These are phyloP conservation scores for Tangara arthus DNA, from an alignment of 2,797 vertebrate genomes.

Conservation along the genomic window DNA sequence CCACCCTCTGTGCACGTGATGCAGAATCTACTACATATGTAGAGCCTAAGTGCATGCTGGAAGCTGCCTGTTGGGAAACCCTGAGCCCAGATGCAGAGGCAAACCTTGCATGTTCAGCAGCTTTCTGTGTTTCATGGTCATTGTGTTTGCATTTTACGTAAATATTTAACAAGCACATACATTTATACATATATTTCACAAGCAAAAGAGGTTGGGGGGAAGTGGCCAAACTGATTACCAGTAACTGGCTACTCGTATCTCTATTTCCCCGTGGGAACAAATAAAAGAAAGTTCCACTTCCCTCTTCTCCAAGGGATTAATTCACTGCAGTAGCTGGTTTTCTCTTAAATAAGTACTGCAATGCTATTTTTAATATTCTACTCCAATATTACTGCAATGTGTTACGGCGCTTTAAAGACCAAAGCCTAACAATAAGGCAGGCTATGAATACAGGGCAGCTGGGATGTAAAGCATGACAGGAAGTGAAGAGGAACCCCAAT, in stretches of 20 bases:
- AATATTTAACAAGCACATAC: not conserved
- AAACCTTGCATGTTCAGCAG: not conserved
- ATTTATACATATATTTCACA: not conserved
- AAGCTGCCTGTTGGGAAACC: not conserved
- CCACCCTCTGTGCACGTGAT: not conserved
- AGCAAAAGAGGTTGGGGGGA: not conserved
- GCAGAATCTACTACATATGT: not conserved
- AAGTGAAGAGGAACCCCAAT: not conserved
- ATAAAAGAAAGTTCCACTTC: slow-evolving; percentile 13
- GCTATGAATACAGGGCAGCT: not conserved
- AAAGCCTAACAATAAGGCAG: not conserved
- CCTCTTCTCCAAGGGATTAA: not conserved
- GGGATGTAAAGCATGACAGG: not conserved
- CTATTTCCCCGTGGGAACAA: not conserved
- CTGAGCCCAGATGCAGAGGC: not conserved
- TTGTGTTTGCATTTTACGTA: not conserved
- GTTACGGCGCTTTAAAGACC: not conserved
- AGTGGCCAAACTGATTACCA: not conserved
- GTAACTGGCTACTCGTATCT: not conserved
- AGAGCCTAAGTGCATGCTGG: not conserved
- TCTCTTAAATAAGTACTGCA: not conserved
- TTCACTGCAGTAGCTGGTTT: not conserved
- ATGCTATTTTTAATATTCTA: not conserved
- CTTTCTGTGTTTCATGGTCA: not conserved
- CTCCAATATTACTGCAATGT: not conserved